Evolutionary conservation across 2,797 vertebrate genomes (phyloP), one percentile per base, ranked within the genome.

Genomic region (Crenuchus spilurus): DNA sequence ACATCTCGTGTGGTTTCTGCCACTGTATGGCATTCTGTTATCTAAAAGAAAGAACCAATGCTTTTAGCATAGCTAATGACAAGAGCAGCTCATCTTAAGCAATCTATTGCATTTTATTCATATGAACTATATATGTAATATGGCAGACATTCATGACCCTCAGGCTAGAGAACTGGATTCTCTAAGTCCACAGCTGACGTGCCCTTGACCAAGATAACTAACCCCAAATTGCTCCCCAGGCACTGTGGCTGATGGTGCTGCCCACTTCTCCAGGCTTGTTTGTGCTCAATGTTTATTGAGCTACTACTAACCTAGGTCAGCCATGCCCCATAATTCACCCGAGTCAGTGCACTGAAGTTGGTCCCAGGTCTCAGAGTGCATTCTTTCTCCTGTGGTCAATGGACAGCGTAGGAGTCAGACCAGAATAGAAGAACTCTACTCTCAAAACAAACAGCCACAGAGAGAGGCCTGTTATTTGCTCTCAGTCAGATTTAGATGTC

Each of bases 381-480:
- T 74, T 51, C 46, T 48, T 76, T 51, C 46, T 42, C 57, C 57
- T 72, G 74, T 69, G 77, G 71, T 75, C 54, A 13, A 26, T 31
- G 64, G 58, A 70, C 14, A 35, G 67, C 42, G 6, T 55, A 68
- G 26, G 58, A 61, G 62, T 48, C 72, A 66, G 48, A 26, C 68
- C 63, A 70, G 57, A 57, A 71, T 49, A 28, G 52, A 57, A 28
- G 42, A 76, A 41, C 61, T 46, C 49, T 5, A n/a, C 66, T 52
- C 55, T 70, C 70, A 57, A 79, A 76, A 73, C 54, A 73, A 74
- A 74, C 73, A 68, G 75, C 39, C 54, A 22, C 52, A 60, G 42
- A 49, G 26, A 28, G 24, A 55, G 52, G 49, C 57, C 68, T 80
- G 75, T 74, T 82, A 80, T 82, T 80, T 77, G 72, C 77, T 72